Base-by-base conservation (phyloP, 2,888 invertebrate species). In the Platycheirus albimanus region DNA sequence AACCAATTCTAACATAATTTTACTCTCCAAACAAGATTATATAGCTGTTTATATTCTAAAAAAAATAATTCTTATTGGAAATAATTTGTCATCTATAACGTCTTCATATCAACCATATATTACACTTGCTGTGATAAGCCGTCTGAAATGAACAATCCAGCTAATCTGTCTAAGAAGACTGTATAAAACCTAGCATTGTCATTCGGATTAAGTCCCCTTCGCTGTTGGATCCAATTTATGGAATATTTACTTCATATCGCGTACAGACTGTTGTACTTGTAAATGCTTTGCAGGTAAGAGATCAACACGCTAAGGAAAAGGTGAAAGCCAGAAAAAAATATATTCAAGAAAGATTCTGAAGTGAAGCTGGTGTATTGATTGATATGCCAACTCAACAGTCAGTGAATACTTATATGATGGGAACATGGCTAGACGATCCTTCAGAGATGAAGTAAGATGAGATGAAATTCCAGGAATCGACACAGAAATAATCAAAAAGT, bases 391-490 rank as follows among this genome's bases (percentile, higher is more conserved):
- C 30, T 72, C 58, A 84, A 13, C 85, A 86, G n/a, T 87, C 86
- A 61, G 87, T 88, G 7, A 89, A 87, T 49, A 86, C 87, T n/a
- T n/a, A 1, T 88, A 88, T 86, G 87, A 88, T 67, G 86, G 87
- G 10, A 88, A 87, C 30, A 33, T 8, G 5, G 30, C 7, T 33
- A 33, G 30, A 33, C 30, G 8, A 33, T 33, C 7, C 30, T 7
- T 33, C 30, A 24, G 30, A 33, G 30, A 33, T 33, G 30, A 33
- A 33, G 8, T 33, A 4, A 33, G 8, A 4, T 7, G 6, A 6
- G 30, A 3, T 8, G 30, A 33, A 7, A 33, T 33, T 8, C 3
- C 30, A 8, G 30, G 30, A 33, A 33, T 33, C 8, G 30, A 33
- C 30, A 4, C 7, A 7, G 30, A 33, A 33, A 33, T 33, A 7